Evolutionary conservation across 2,888 invertebrate species (phyloP), one percentile per base, ranked within the genome.

Genomic region (Megastigmus dorsalis): DNA sequence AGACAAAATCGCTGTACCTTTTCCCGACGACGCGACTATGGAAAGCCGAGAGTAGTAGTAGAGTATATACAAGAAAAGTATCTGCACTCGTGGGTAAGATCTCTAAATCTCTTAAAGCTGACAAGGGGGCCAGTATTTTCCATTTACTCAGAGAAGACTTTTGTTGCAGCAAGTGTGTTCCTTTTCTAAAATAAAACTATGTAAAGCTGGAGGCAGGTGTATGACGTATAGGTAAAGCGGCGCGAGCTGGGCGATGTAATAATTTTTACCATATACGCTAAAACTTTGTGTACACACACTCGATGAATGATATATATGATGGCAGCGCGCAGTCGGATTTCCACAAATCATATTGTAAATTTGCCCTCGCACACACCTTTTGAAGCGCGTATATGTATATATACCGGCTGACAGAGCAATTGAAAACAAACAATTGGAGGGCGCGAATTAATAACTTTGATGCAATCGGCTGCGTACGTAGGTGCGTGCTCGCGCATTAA

Each of bases 101-200:
- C 55, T 55, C 20, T 55, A 55, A 55, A 55, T 55, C 55, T 55
- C 55, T 55, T 55, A 55, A 55, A 55, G 33, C 55, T 55, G 55
- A 55, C 55, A 55, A 55, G 33, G 33, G 20, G 18, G 33, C 55
- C 33, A 55, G 55, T 33, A 33, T 55, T 55, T 36, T 55, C 55
- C 55, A 55, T 55, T 55, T 55, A 55, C 30, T 20, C 30, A 36
- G 55, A 28, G 18, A 33, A 55, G 55, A 55, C 18, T 20, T 26
- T 18, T 55, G 55, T 55, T 55, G 10, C n/a, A n/a, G 55, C 10
- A 10, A 55, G 55, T 30, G 9, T 36, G 18, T 55, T 36, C 33
- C 20, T 55, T 30, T 13, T 26, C 23, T 15, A 30, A 28, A 10
- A 28, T n/a, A 54, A 13, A 5, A 28, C n/a, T 30, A 30, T 6